phyloP scores from a whole-genome alignment of 92 coral and sea anemone genomes.

The Bergia sp. region DNA sequence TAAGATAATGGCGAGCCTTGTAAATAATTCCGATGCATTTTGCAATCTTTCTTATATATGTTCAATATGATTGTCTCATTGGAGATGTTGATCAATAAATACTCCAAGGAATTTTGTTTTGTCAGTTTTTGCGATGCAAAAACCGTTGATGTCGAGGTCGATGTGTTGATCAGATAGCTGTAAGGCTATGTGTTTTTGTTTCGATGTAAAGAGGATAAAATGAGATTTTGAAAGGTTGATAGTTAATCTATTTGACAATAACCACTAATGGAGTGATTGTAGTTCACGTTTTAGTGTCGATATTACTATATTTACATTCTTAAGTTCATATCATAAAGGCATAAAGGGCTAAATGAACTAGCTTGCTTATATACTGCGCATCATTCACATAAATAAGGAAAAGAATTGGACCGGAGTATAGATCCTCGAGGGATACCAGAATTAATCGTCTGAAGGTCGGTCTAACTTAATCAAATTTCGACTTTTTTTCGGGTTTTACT shows the following conservation, averaged over 20 bases:
- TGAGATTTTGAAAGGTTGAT: not conserved
- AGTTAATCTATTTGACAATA: not conserved
- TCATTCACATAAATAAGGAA: slow-evolving; percentile 22
- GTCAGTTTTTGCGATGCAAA: not conserved
- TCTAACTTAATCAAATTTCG: no score
- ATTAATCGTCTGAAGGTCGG: not conserved
- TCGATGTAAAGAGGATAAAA: not conserved
- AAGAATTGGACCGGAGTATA: slow-evolving; percentile 5
- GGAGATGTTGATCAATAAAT: not conserved
- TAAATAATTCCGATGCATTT: no score
- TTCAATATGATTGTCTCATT: not conserved
- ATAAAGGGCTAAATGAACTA: not conserved
- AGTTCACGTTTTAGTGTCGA: not conserved
- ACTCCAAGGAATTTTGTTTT: not conserved
- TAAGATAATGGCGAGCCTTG: no score
- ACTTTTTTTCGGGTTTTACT: no score
- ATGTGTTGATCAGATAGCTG: not conserved
- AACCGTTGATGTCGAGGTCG: not conserved
- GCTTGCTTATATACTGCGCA: not conserved
- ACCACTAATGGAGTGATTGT: not conserved
- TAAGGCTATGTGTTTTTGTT: not conserved
- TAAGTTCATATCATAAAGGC: no score
- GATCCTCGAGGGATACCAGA: slow-evolving; percentile 32
- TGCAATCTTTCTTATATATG: no score
- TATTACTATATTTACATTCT: not conserved